Percentiles rank a stretch among this genome's conserved stretches.
These are phyloP conservation scores for Pyrochroa serraticornis DNA, from an alignment of 2,888 invertebrate genomes.

Conservation along the genomic window DNA sequence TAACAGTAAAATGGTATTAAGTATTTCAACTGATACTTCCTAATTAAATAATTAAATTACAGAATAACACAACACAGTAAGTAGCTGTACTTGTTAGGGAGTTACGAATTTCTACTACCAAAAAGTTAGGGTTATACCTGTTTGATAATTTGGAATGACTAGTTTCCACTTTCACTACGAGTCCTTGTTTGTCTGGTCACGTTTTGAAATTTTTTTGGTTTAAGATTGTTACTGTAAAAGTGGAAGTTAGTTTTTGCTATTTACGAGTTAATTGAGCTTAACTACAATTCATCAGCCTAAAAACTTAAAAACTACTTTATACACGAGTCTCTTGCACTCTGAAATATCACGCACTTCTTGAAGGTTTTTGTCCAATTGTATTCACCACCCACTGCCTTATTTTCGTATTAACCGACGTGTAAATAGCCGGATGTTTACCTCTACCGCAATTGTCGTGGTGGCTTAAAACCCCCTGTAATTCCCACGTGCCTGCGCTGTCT, in stretches of 20 bases:
- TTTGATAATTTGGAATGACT: conserved; percentile 12
- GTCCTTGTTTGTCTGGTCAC: not conserved
- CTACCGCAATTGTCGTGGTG: conserved; percentile 66
- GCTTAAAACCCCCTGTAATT: conserved; percentile 66
- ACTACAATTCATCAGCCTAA: conserved; percentile 2
- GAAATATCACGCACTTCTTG: conserved; percentile 20
- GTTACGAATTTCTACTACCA: not conserved
- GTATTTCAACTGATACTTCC: not conserved
- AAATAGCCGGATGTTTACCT: conserved; percentile 64
- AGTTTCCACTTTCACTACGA: conserved; percentile 20
- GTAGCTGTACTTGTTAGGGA: too few relatives aligned
- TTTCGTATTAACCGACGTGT: conserved; percentile 57
- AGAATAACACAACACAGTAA: too few relatives aligned
- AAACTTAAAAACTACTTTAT: conserved; percentile 9
- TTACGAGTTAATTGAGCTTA: conserved; percentile 24
- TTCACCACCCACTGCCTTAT: conserved; percentile 57
- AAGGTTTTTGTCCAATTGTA: conserved; percentile 51
- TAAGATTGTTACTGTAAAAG: conserved; percentile 9
- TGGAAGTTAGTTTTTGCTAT: conserved; percentile 15
- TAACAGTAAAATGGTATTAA: conserved; percentile 8
- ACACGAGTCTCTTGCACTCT: conserved; percentile 11
- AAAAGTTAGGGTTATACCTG: not conserved
- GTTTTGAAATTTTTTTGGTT: too few relatives aligned
- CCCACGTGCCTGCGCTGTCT: conserved; percentile 62
- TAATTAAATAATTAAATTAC: conserved; percentile 1